Base-by-base conservation (phyloP, 2,888 invertebrate genomes). In the Gymnocheta viridis region DNA sequence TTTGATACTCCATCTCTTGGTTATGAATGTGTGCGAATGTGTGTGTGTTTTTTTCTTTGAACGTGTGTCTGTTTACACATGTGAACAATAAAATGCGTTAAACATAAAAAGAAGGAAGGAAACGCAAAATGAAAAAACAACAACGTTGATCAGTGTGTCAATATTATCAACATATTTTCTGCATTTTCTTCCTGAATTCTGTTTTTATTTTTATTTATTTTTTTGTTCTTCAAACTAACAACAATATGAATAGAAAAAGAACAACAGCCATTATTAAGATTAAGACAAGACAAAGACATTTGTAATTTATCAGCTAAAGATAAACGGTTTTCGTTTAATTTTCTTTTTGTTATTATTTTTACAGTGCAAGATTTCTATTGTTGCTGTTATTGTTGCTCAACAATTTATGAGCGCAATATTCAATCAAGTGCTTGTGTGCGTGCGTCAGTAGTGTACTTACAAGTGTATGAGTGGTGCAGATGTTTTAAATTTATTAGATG, bases 91-190 rank as follows among this genome's bases (percentile, higher is more conserved):
- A 58, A 58, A 47, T 9, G 38, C 14, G 32, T 2, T 29, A 2
- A 29, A 64, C 58, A 44, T 4, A 17, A 47, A 14, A 67, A 35
- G 10, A 24, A 35, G 14, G 60, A 41, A n/a, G 19, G n/a, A 58
- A 56, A 38, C 12, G 17, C n/a, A 44, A 29, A 49, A 58, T 24
- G 70, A 66, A 35, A 32, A 19, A 41, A 41, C 38, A 66, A 49
- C 12, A 35, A 44, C 35, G 32, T 7, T 22, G 60, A 78, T 79
- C 70, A 60, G 56, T 60, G 70, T 83, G 66, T 80, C 79, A 79
- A 64, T 64, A 66, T 69, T 76, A 79, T 83, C 70, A 66, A 76
- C 83, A 83, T 70, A 72, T 76, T 79, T 79, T 69, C 79, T 70
- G 58, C 66, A 79, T 49, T 79, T 82, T 67, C 35, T 47, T 51